A percentile compares a stretch with the other conserved stretches of the same genome.
Evolutionary conservation across 1,140 invertebrate genomes (phyloP).

Genomic region (Leucophenga varia): DNA sequence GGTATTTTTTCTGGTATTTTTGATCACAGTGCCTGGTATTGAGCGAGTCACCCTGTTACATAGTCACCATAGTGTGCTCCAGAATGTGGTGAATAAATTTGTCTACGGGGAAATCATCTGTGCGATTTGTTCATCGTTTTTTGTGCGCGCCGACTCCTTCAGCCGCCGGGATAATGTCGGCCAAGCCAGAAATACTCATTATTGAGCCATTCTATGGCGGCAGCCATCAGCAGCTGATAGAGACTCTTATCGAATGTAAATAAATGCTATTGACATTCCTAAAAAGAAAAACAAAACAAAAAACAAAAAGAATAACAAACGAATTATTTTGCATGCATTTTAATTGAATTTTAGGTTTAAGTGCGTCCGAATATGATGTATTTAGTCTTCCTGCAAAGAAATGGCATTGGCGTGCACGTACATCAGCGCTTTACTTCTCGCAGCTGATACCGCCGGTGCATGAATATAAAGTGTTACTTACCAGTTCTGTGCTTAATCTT

Average conservation of each 20-base stretch:
- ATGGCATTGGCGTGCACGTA: conserved; percentile 77
- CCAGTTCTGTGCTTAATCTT: conserved; percentile 73
- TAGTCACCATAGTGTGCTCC: too few species aligned
- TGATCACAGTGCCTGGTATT: too few species aligned
- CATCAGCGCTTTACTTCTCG: conserved; percentile 66
- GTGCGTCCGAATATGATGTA: conserved; percentile 52
- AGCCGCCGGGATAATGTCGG: conserved; percentile 10
- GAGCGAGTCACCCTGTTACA: too few species aligned
- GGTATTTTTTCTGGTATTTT: too few species aligned
- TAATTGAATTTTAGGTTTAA: conserved; percentile 37
- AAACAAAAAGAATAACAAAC: neutral
- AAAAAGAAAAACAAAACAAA: neutral
- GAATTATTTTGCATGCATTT: conserved; percentile 2
- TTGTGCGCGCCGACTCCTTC: neutral
- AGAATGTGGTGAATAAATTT: too few species aligned
- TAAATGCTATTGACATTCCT: too few species aligned
- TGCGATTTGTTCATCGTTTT: conserved; percentile 19
- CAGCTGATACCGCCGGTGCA: conserved; percentile 62
- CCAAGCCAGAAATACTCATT: conserved; percentile 49
- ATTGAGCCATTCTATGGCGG: conserved; percentile 73
- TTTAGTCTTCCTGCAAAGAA: conserved; percentile 70
- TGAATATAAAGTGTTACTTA: conserved; percentile 64
- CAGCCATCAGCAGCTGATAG: conserved; percentile 70
- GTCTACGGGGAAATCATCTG: too few species aligned
- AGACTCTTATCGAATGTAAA: conserved; percentile 58